Evolutionary conservation across 2,797 vertebrate genomes (phyloP), one percentile per base, ranked within the genome.

Genomic region (Tolypeutes matacus): DNA sequence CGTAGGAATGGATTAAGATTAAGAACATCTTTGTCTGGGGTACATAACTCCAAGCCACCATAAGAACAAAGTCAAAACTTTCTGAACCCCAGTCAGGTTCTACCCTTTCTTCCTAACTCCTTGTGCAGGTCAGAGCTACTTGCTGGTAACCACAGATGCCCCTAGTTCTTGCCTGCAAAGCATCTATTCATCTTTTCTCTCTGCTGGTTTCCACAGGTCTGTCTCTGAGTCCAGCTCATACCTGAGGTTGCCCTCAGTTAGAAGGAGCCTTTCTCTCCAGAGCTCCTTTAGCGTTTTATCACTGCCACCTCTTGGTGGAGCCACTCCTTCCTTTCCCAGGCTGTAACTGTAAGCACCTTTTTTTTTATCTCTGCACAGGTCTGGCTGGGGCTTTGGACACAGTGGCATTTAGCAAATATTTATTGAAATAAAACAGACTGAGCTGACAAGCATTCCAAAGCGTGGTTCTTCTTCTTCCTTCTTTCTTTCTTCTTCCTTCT

Each of bases 361-460:
- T 46, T 34, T 93, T 67, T 46, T n/a, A 29, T 36, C 62, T 25
- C 49, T 14, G 2, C 46, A 6, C 10, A 13, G 72, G 34, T 51
- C 18, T 31, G 36, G 2, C 25, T n/a, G 20, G 36, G 29, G 25
- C 69, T 21, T 53, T 18, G 69, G 72, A 69, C 51, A 39, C 10
- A 2, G 53, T 62, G 72, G 58, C 56, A 83, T 53, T 85, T 64
- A 88, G 75, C 58, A 86, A 93, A 83, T 76, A 46, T 73, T 90
- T 88, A 70, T 6, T 72, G 58, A 91, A 86, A 88, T 29, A 92
- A 92, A 75, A 85, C 42, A 60, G 27, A 95, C 14, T 75, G 76
- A 88, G 27, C 76, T 67, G 64, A 58, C 31, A 86, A 75, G 20
- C 51, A 36, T 93, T 91, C 81, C 65, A 64, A 70, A 70, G 70